Base-by-base conservation (phyloP, 2,888 invertebrate species). In the Nebria salina region DNA sequence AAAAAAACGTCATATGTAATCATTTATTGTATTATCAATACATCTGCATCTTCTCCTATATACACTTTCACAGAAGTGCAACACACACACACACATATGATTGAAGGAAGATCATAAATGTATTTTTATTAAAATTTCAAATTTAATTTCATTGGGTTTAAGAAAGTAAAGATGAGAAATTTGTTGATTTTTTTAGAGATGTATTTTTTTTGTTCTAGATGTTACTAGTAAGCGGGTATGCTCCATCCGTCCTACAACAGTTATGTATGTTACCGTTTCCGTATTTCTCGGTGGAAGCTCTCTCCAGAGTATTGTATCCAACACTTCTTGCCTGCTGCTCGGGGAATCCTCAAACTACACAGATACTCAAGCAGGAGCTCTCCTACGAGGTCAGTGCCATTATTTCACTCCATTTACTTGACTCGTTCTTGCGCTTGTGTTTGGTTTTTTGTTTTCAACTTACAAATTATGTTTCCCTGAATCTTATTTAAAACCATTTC, bases 251-350 rank as follows among this genome's bases (percentile, higher is more conserved):
- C 73, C 92, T 97, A 26, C 96, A 96, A 88, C 96, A 95, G 85
- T 90, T 97, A 72, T 96, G 96, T 89, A 93, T 92, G 0, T 89
- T 97, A 84, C 97, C 97, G 0, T 96, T 97, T 85, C 94, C 94
- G 85, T 97, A 96, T 91, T 95, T 97, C 89, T 95, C 95, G 73
- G 95, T 95, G 81, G 92, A 93, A 42, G 87, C 90, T 1, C 91
- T 96, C 83, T 93, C 94, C 81, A 91, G 91, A 83, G 92, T 94
- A 76, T 91, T 97, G 76, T 93, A 96, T 88, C 96, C 97, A 0
- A 95, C 96, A 0, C 90, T 97, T 70, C 91, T 96, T 81, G 95
- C 95, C 34, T 91, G 92, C 87, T 91, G 94, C 86, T 89, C 91
- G 87, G 88, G 92, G 73, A 94, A 94, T 85, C 89, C 91, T 3